Evolutionary conservation across 2,113 vertebrate species (phyloP), one percentile per base, ranked within the genome.

Genomic region (Rhinogobius similis): DNA sequence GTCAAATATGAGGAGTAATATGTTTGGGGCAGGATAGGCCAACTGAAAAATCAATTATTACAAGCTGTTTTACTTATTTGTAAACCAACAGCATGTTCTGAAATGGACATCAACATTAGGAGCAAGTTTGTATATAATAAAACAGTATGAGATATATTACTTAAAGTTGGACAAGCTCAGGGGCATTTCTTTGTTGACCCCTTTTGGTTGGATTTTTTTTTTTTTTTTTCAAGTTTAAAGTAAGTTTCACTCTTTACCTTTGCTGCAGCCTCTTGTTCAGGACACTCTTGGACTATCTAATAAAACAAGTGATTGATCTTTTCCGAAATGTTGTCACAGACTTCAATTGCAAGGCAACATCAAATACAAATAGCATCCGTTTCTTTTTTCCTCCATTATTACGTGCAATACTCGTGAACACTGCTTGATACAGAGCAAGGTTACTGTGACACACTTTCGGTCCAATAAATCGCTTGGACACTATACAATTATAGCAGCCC

Each of bases 381-480:
- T 44, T 18, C 14, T 48, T 48, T n/a, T 9, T 10, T 50, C 0
- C 2, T n/a, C 8, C 46, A 50, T 50, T 21, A 50, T 50, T n/a
- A 21, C 46, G 18, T 20, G 20, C 46, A 50, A 10, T n/a, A 9
- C 46, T 20, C 46, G 21, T 10, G 9, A 21, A 50, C 9, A 3
- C 20, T 50, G 20, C 46, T 20, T 16, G n/a, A 21, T 10, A 59
- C 56, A 32, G 1, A 65, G 36, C 29, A 36, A 29, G 8, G 43
- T 78, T 65, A 55, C 12, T 63, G n/a, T 70, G 44, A 9, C 50
- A 62, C 43, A 38, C 9, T 23, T 4, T 14, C 41, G 64, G 23
- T 79, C 24, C 50, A 50, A 11, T 58, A 46, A 21, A 82, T 63
- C 62, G 24, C 67, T 9, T 11, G 76, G 75, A 65, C 68, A 26